These are phyloP conservation scores for Cephus rjabovi DNA, from an alignment of 2,888 invertebrate genomes.

Conservation along the genomic window DNA sequence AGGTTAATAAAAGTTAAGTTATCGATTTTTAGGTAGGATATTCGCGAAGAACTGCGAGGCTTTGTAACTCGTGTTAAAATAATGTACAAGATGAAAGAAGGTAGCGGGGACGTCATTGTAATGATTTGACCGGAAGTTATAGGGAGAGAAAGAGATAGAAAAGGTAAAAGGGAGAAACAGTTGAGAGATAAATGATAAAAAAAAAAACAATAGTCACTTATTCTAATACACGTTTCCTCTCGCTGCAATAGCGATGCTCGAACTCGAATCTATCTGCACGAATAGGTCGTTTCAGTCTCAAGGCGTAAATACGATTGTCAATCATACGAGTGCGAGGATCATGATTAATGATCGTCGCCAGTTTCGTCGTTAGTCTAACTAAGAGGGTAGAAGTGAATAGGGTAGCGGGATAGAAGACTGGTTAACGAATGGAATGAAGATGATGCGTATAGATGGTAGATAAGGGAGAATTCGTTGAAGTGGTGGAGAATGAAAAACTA, in stretches of 20 bases:
- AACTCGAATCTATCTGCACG: neutral
- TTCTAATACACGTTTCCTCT: neutral
- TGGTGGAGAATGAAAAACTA: neutral
- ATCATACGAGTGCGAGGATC: slow-evolving; percentile 41
- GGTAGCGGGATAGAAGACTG: slow-evolving; percentile 2
- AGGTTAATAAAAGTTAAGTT: neutral
- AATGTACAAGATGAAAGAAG: neutral
- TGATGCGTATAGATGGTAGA: neutral
- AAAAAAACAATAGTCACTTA: neutral
- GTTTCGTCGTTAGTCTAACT: neutral
- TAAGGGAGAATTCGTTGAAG: neutral
- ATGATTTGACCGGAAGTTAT: neutral
- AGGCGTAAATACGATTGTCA: slow-evolving; percentile 61
- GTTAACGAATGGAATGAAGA: slow-evolving; percentile 12
- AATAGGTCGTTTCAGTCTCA: slow-evolving; percentile 43
- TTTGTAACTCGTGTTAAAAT: neutral
- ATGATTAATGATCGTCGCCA: neutral
- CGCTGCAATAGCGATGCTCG: neutral
- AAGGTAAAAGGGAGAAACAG: neutral
- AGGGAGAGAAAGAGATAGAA: neutral
- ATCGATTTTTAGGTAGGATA: neutral
- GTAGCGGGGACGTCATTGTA: neutral
- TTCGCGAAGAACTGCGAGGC: neutral
- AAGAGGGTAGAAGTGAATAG: neutral
- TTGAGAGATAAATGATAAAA: neutral